Base-by-base conservation (phyloP, 35 echinoderm and acorn worm species). In the Anneissia japonica region DNA sequence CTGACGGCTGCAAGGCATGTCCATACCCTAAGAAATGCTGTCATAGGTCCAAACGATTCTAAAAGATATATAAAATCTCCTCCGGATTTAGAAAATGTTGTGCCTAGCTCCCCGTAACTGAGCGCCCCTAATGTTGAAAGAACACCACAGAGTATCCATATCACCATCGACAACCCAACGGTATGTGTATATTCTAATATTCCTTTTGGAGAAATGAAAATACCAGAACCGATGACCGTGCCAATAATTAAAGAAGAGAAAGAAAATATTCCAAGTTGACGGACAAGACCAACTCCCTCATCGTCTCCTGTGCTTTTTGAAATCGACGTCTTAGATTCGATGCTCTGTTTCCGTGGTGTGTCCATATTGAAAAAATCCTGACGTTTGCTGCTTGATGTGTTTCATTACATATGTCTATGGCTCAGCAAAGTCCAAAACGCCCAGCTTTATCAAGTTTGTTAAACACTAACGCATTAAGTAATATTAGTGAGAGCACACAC, bases 191-290 rank as follows among this genome's bases (percentile, higher is more conserved):
- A 29, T 39, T 77, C 34, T 2, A 90, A 74, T 12, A 90, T 81
- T 31, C 81, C 81, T 0, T 83, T 73, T 29, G 88, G 88, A 0
- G 88, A 82, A 37, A 90, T 84, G 88, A 90, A 90, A 17, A 90
- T 90, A 29, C 88, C 88, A 0, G 88, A 90, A 7, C 88, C 88
- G 26, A 90, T 90, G 23, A 90, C 83, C 3, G 80, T 82, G 3
- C 88, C 88, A 4, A 90, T 74, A 23, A 90, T 90, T 37, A 90
- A 38, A 23, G 88, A 81, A 9, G 83, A 81, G 33, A 56, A 90
- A 75, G 72, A 40, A 32, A 90, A 64, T 3, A 90, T 26, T 43
- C 88, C 88, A 12, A 90, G 72, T 76, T 90, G 81, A 26, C 88
- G 33, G 40, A 83, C 83, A 32, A 90, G 39, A 17, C 9, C 73